Conservation (phyloP, 2,888 invertebrate species). For the Drosophila quinaria region DNA sequence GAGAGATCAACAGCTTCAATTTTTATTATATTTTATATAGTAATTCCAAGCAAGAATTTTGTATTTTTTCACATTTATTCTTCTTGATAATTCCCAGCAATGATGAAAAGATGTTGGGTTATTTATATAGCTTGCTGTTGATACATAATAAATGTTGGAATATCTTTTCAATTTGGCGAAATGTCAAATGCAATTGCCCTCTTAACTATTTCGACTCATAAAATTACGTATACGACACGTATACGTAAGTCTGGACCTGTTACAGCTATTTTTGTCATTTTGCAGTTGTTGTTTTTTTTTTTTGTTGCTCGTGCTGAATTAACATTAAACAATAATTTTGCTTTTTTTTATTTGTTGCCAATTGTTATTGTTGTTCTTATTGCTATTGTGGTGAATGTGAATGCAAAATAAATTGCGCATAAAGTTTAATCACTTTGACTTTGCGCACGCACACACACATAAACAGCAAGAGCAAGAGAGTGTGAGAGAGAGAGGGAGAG, state of each 20-base stretch:
- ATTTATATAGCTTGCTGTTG: neutral
- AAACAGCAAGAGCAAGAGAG: constrained; percentile 9
- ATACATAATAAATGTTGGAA: neutral
- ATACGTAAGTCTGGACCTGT: constrained; percentile 53
- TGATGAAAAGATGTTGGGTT: neutral
- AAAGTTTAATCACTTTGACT: constrained; percentile 85
- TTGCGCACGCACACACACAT: constrained; percentile 47
- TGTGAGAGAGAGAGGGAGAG: constrained; percentile 2
- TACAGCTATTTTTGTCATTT: constrained; percentile 43
- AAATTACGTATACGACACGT: constrained; percentile 55
- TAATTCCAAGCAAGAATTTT: neutral
- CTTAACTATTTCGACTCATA: constrained; percentile 33
- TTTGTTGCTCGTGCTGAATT: constrained; percentile 30
- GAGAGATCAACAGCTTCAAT: neutral
- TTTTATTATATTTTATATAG: neutral
- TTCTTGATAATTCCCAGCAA: constrained; percentile 1
- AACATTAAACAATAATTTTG: constrained; percentile 64
- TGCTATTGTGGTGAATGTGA: constrained; percentile 70
- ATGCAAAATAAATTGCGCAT: constrained; percentile 85
- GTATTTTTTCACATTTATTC: neutral
- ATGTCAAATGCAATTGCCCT: constrained; percentile 47
- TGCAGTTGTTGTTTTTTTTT: constrained; percentile 1
- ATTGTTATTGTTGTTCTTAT: constrained; percentile 40
- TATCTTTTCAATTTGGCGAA: constrained; percentile 24
- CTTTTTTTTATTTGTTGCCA: constrained; percentile 25